Base-by-base conservation (phyloP, 2,888 invertebrate genomes). In the Orchestes rusci region DNA sequence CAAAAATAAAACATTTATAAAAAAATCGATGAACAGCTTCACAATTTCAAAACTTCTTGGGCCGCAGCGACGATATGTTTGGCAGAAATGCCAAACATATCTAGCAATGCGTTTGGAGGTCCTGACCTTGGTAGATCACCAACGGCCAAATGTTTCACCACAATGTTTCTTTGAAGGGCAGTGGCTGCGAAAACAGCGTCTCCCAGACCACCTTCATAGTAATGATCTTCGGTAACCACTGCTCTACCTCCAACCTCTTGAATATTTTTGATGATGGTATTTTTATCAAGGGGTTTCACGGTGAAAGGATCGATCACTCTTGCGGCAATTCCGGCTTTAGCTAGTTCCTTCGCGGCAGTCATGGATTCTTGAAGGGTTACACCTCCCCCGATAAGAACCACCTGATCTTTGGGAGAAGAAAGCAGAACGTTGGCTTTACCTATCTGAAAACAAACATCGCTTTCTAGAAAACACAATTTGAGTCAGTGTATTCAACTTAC, bases 161-260 rank as follows among this genome's bases (percentile, higher is more conserved):
- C 61, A 38, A 86, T 74, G 62, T 82, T 77, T 2, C 79, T 77
- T 58, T 84, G 77, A 55, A 77, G 69, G 2, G 88, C 79, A 45
- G 94, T 73, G 4, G 87, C 91, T 0, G 85, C 80, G 10, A 84
- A 66, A 5, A 97, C 96, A 13, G 97, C 95, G 66, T 99, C 97
- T 48, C 99, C 99, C 42, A 99, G 64, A 39, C 99, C 99, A 51
- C 99, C 95, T 68, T 89, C 89, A 53, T 85, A 80, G 68, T 99
- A 99, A 70, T 99, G 99, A 67, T 99, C 99, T 69, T 99, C 99
- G 0, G 96, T 93, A 23, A 93, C 92, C 37, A 99, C 67, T 42
- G 99, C 78, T 7, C 80, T 73, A 1, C 93, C 93, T 4, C 84
- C 85, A 43, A 78, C 82, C 41, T 82, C 83, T 50, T 75, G 73